Percentiles rank a stretch among this genome's conserved stretches.
Evolutionary conservation across 2,797 vertebrate genomes (phyloP).

Genomic region (Pipistrellus nathusii): DNA sequence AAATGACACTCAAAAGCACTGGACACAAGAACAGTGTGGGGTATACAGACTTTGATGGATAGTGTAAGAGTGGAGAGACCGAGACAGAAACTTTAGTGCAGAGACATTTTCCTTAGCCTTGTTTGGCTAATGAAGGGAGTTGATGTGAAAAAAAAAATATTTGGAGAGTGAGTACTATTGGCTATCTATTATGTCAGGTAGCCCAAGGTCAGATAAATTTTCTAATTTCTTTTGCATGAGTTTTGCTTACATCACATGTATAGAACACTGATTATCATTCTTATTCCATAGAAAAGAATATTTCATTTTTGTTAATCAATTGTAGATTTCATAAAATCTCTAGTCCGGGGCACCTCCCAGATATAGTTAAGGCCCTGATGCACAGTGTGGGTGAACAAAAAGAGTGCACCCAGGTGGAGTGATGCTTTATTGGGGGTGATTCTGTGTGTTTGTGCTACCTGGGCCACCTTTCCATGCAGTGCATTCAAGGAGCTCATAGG

Average conservation of each 20-base stretch:
- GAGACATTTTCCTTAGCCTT: not conserved
- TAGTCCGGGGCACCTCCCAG: not conserved
- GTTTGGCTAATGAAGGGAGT: not conserved
- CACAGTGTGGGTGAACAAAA: not conserved
- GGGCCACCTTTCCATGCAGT: not conserved
- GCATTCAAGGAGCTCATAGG: not conserved
- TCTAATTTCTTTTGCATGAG: not conserved
- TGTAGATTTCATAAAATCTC: not conserved
- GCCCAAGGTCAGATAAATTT: not conserved
- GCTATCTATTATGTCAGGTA: not conserved
- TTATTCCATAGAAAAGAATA: not conserved
- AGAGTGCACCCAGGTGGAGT: not conserved
- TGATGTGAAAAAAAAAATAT: conserved; percentile 1
- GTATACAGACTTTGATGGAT: not conserved
- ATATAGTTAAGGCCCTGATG: not conserved
- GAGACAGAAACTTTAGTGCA: not conserved
- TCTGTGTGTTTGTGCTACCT: not conserved
- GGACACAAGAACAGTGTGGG: not conserved
- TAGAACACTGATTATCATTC: not conserved
- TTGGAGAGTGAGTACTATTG: not conserved
- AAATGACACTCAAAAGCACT: not conserved
- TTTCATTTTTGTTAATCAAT: not conserved
- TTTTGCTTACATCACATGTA: conserved; percentile 13
- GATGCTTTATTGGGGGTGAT: not conserved
- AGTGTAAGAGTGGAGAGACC: not conserved